Base-by-base conservation (phyloP, 1,140 invertebrate species). In the Manduca sexta region DNA sequence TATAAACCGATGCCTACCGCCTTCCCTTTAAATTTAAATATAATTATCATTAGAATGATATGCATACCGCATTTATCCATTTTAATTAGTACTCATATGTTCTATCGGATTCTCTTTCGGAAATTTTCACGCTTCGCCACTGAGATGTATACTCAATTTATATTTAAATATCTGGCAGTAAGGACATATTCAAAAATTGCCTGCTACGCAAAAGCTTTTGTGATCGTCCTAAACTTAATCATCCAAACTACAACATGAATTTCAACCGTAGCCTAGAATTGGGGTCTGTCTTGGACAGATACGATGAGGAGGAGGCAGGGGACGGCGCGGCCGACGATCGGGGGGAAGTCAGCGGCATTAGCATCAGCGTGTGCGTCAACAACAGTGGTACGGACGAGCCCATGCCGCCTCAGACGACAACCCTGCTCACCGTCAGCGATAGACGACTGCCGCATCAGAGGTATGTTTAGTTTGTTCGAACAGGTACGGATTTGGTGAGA, bases 301-400 rank as follows among this genome's bases (percentile, higher is more conserved):
- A 77, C 67, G 76, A 79, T 51, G 80, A 80, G 60, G 77, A 82
- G 63, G 74, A 56, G 67, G 35, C 5, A 56, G 29, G 11, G 49
- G 42, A 12, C 49, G 30, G 8, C n/a, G 60, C 53, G 6, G 60
- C 33, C 1, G 72, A 41, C 8, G 62, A 39, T 30, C 64, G 37
- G 2, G 66, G 60, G 8, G 73, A 56, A 37, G 60, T 54, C 13
- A 65, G 64, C 33, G 72, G 71, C 2, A 74, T 84, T 64, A 84
- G 74, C 62, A 84, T 84, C 69, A 78, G 74, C 46, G 77, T 84
- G 17, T 81, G 79, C 45, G 69, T 83, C 21, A 83, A 81, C 66
- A 73, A 53, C 34, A 64, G 65, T 35, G 64, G 49, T 0, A 15
- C 12, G 6, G 66, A 71, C 26, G 53, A 45, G 1, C 12, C 17